Base-by-base conservation (phyloP, 1,140 invertebrate species). In the Cydia amplana region DNA sequence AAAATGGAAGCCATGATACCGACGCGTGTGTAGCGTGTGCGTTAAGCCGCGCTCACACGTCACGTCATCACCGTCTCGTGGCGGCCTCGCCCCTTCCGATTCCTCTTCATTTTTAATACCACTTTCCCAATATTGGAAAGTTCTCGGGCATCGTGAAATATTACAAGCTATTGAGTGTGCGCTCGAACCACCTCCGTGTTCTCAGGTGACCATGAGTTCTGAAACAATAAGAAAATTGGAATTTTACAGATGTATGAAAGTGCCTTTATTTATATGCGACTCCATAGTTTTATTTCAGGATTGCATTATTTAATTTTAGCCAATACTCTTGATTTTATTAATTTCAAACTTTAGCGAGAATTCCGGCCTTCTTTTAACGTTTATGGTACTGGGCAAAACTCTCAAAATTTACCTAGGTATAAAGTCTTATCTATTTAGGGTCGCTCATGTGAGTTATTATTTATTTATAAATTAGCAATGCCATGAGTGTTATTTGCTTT, bases 1-100 rank as follows among this genome's bases (percentile, higher is more conserved):
- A 90, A 79, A 79, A 77, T 82, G 10, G 85, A 84, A 78, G 83
- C 86, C 89, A 91, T 91, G 55, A 23, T 60, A 74, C 75, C 86
- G 83, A 64, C 9, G 49, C 49, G 49, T 51, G 16, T 51, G 65
- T 75, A 9, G 49, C 64, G 64, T 28, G 49, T 36, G 67, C 43
- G 67, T 74, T 73, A 10, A 76, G 36, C 55, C 72, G 64, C 77
- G 76, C 70, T 64, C 77, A 83, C 86, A 83, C 86, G 84, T 89
- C 86, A 91, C 81, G 86, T 90, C 81, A 83, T 80, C 63, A 82
- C 81, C 74, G 78, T 79, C 70, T 77, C 76, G 74, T 76, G 78
- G 73, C 84, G 79, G 55, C 77, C 76, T 73, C 65, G 63, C 79
- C 76, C 73, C 74, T 76, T 75, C 78, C 78, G 43, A 76, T 79